These are phyloP conservation scores for Stegana nigrithorax DNA, from an alignment of 2,888 invertebrate genomes.

Conservation along the genomic window DNA sequence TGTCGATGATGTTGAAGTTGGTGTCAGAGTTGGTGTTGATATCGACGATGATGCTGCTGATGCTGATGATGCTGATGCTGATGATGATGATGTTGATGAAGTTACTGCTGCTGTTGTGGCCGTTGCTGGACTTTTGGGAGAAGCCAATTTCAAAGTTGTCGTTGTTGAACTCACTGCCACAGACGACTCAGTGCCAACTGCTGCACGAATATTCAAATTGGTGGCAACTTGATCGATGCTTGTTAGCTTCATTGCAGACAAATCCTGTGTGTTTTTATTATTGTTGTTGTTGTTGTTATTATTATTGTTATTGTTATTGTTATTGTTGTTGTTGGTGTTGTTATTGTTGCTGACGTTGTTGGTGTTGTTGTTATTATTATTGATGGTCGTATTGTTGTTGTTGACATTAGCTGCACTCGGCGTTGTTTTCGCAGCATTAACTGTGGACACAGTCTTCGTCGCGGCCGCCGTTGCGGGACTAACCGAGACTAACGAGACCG, in stretches of 20 bases:
- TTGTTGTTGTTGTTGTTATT: background rate
- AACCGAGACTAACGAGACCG: too few relatives aligned
- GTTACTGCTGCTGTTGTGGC: slow-evolving; percentile 17
- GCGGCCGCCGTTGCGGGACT: slow-evolving; percentile 8
- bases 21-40: background rate
- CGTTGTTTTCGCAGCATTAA: slow-evolving; percentile 27
- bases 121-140: slow-evolving; percentile 30
- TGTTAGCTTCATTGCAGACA: slow-evolving; percentile 60
- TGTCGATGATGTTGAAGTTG: background rate
- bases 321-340: slow-evolving; percentile 33
- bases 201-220: slow-evolving; percentile 65
- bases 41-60: slow-evolving; percentile 17
- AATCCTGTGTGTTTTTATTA: slow-evolving; percentile 38
- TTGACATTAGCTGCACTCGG: slow-evolving; percentile 37
- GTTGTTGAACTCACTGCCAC: too few relatives aligned
- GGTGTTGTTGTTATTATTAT: slow-evolving; percentile 15
- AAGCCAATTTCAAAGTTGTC: too few relatives aligned
- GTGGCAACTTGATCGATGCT: slow-evolving; percentile 68
- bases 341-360: slow-evolving; percentile 25
- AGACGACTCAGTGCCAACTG: slow-evolving; percentile 46
- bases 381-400: slow-evolving; percentile 23
- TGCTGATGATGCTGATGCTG: slow-evolving; percentile 23
- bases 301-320: slow-evolving; percentile 19
- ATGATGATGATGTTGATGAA: slow-evolving; percentile 12
- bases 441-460: slow-evolving; percentile 30